Evolutionary conservation across 2,113 vertebrate genomes (phyloP).

Genomic region (Electrona antarctica): DNA sequence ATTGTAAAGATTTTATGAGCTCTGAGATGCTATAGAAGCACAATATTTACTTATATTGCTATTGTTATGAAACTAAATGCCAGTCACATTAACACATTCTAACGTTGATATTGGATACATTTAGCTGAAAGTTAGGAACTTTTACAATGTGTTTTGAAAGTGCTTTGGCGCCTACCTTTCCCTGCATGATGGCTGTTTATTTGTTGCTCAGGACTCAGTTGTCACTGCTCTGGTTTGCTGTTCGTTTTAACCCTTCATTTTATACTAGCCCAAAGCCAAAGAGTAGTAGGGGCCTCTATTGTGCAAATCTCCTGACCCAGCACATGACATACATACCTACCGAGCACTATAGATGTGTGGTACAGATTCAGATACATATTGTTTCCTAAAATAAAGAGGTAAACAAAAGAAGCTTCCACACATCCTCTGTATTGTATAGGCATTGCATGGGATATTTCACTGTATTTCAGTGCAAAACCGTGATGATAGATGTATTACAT

Average conservation of each 20-base stretch:
- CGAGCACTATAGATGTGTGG: constrained; percentile 44
- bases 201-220: constrained; percentile 41
- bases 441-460: too few species aligned
- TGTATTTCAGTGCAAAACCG: too few species aligned
- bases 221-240: constrained; percentile 41
- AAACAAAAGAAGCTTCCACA: constrained; percentile 53
- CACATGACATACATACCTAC: constrained; percentile 61
- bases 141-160: background rate
- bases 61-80: background rate
- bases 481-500: too few species aligned
- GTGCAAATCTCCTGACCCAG: constrained; percentile 66
- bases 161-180: constrained; percentile 50
- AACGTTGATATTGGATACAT: background rate
- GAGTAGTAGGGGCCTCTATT: constrained; percentile 53
- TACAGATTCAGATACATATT: constrained; percentile 47
- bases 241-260: constrained; percentile 56
- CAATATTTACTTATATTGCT: background rate
- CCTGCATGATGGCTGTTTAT: constrained; percentile 45
- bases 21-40: background rate
- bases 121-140: background rate
- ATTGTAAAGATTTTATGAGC: background rate
- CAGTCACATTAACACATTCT: background rate
- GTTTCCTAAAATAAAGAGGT: constrained; percentile 50
- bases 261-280: constrained; percentile 61
- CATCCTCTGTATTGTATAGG: background rate